Evolutionary conservation across 2,113 vertebrate species (phyloP), one percentile per base, ranked within the genome.

Genomic region (Platysteira castanea): DNA sequence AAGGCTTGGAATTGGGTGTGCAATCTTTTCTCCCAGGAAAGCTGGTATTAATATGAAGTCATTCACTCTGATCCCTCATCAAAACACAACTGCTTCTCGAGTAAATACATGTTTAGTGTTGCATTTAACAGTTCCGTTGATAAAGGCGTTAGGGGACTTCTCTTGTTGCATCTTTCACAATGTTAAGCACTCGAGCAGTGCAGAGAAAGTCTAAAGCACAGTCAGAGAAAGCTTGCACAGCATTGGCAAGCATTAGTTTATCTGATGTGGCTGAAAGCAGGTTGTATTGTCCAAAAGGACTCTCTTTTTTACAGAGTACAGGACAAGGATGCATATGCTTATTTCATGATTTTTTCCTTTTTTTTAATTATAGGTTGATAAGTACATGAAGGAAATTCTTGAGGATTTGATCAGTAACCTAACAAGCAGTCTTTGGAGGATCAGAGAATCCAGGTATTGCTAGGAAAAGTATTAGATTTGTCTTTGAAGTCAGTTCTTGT

Each of bases 361-460:
- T 42, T 87, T 97, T 61, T 95, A 57, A 94, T 70, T 91, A 70
- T 76, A 99, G 99, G 98, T 99, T 91, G 99, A 99, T 97, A 99
- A 99, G 70, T 99, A 99, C 97, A 98, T 99, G 87, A 99, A 99
- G 90, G 99, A 99, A 92, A 99, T 99, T 95, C 98, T 99, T 93
- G 98, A 99, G 81, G 99, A 99, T 97, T 98, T 99, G 69, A 96
- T 99, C 91, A 99, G 98, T 93, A 99, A 99, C 96, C 96, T 99
- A 96, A 99, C 99, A 68, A 99, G 98, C 96, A 99, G 95, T 93
- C 98, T 99, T 95, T 99, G 99, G 99, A 98, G 99, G 95, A 98
- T 99, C 77, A 98, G 99, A 28, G 99, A 99, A 98, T 99, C 99
- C 90, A 99, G 99, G 99, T 99, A 98, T 49, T 79, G 46, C 60